Evolutionary conservation across 1,140 invertebrate species (phyloP), one percentile per base, ranked within the genome.

Genomic region (Ruditapes philippinarum): DNA sequence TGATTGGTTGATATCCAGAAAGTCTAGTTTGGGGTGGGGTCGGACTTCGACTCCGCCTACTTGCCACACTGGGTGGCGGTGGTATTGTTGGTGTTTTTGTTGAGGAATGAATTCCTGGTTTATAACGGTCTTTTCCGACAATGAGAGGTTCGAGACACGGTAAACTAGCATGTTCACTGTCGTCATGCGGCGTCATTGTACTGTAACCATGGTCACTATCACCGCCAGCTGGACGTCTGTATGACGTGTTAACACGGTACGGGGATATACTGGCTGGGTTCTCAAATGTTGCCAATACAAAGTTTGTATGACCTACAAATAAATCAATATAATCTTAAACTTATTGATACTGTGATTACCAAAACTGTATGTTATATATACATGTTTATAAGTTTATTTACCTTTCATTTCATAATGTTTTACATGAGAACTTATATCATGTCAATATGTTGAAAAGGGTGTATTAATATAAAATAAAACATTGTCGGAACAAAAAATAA

Each of bases 171-270:
- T 95, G 95, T 91, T 95, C 95, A 89, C 94, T 95, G 88, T 99
- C 98, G 91, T 98, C 98, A 91, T 98, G 98, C 0, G 98, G 98
- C 0, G 98, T 99, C 98, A 99, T 99, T 0, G 98, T 99, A 25
- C 98, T 98, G 95, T 99, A 99, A 2, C 98, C 98, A 95, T 99
- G 98, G 96, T 99, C 98, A 42, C 98, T 98, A 91, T 98, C 98
- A 7, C 97, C 98, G 19, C 89, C 97, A 25, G 95, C 93, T 31
- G 98, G 97, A 62, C 98, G 96, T 45, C 98, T 96, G 93, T 98
- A 98, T 57, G 96, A 96, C 0, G 98, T 98, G 19, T 98, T 97
- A 60, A 99, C 97, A 65, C 98, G 97, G 94, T 99, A 99, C 0
- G 98, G 98, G 0, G 98, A 98, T 88, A 98, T 97, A 4, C 97